Percentiles rank a stretch among this genome's conserved stretches.
phyloP scores from a whole-genome alignment of 2,888 invertebrate species.

The Pristionchus fissidentatus region DNA sequence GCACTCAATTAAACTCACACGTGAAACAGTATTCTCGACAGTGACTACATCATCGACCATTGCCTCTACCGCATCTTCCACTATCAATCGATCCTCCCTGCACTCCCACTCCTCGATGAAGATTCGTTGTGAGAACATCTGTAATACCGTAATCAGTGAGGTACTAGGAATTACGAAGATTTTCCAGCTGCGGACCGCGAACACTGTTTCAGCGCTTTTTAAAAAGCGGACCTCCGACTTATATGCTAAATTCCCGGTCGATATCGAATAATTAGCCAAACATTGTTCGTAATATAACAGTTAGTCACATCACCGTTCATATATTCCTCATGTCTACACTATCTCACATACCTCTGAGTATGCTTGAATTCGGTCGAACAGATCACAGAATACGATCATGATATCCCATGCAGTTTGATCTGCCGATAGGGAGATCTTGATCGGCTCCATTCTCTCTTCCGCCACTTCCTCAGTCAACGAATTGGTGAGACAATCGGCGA shows the following conservation, averaged over 20 bases:
- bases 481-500: neutral
- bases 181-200: too few relatives aligned
- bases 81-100: neutral
- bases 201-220: too few relatives aligned
- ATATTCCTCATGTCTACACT: neutral
- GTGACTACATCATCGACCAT: constrained; percentile 19
- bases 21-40: neutral
- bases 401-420: constrained; percentile 44
- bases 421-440: neutral
- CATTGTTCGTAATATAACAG: too few relatives aligned
- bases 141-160: too few relatives aligned
- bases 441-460: neutral
- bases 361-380: constrained; percentile 60
- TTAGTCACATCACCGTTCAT: too few relatives aligned
- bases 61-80: neutral
- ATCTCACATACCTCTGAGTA: constrained; percentile 54
- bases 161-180: too few relatives aligned
- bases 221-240: too few relatives aligned
- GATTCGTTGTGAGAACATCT: constrained; percentile 43
- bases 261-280: neutral
- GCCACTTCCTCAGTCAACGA: neutral
- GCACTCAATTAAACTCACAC: neutral
- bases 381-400: constrained; percentile 60
- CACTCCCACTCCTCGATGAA: constrained; percentile 20
- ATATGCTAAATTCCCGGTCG: neutral